Evolutionary conservation across 1,140 invertebrate species (phyloP).

Genomic region (Ptiloglossa arizonensis): DNA sequence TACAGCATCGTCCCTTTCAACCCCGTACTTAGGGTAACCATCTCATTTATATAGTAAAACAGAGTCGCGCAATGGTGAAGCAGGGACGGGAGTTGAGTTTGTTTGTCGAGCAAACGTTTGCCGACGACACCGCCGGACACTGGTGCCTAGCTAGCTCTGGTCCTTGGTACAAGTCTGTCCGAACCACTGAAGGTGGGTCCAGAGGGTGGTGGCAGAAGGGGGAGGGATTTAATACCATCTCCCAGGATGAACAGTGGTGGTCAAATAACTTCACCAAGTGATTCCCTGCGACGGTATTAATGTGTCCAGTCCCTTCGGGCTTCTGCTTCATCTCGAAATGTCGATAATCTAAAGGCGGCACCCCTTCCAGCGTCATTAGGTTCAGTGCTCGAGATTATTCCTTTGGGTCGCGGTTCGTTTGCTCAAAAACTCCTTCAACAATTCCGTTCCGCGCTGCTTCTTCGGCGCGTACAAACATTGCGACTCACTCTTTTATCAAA

Average conservation of each 20-base stretch:
- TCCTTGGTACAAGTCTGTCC: slow-evolving; percentile 78
- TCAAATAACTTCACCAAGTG: slow-evolving; percentile 81
- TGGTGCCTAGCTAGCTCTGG: slow-evolving; percentile 78
- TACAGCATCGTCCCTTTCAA: slow-evolving; percentile 71
- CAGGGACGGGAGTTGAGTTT: slow-evolving; percentile 77
- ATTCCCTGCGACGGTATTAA: slow-evolving; percentile 78
- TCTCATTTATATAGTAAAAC: slow-evolving; percentile 77
- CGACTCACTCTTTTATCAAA: too few relatives aligned
- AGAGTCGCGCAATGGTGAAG: slow-evolving; percentile 69
- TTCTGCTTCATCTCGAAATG: slow-evolving; percentile 64
- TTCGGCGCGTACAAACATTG: too few relatives aligned
- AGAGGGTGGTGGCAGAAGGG: slow-evolving; percentile 50
- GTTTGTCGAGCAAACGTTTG: slow-evolving; percentile 82
- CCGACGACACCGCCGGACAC: slow-evolving; percentile 82
- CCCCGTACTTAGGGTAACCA: slow-evolving; percentile 72
- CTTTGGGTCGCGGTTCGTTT: not conserved
- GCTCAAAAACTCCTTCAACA: not conserved
- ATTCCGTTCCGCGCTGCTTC: not conserved
- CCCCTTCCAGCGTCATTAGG: slow-evolving; percentile 27
- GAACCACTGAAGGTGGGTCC: slow-evolving; percentile 69
- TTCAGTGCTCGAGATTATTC: slow-evolving; percentile 7
- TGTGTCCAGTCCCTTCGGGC: slow-evolving; percentile 72
- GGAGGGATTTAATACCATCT: slow-evolving; percentile 80
- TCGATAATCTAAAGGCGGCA: slow-evolving; percentile 60
- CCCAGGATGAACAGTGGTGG: slow-evolving; percentile 80